Percentiles rank a stretch among this genome's conserved stretches.
Evolutionary conservation across 2,113 vertebrate genomes (phyloP).

Genomic region (Hymenochirus boettgeri): DNA sequence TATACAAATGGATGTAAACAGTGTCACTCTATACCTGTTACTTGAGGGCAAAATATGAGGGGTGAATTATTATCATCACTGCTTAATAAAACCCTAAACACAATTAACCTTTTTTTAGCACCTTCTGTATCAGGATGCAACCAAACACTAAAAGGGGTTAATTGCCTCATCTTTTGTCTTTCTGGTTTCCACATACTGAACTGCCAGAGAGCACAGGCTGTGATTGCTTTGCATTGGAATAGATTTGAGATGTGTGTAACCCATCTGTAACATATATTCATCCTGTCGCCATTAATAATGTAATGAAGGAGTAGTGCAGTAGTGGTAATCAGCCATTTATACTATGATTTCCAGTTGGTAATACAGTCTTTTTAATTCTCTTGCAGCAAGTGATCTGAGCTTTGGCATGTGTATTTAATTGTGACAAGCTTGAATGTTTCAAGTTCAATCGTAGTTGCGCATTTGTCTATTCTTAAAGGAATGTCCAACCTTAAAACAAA

Average conservation of each 20-base stretch:
- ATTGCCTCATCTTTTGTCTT: neutral
- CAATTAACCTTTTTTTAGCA: neutral
- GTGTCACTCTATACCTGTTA: conserved; percentile 55
- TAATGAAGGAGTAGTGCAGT: neutral
- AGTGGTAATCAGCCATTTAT: too few species aligned
- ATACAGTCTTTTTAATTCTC: too few species aligned
- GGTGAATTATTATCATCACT: neutral
- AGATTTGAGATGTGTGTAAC: neutral
- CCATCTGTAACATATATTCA: conserved; percentile 2
- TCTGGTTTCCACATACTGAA: neutral
- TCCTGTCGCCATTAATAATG: conserved; percentile 4
- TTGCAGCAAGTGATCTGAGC: too few species aligned
- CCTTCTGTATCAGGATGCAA: neutral
- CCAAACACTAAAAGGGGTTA: neutral
- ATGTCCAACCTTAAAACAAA: too few species aligned
- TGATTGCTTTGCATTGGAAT: neutral
- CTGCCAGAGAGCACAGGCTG: neutral
- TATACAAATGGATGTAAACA: conserved; percentile 54
- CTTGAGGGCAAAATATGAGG: neutral
- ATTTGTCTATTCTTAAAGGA: too few species aligned
- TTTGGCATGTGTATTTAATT: too few species aligned
- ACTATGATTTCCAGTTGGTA: too few species aligned
- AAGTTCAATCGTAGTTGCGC: too few species aligned
- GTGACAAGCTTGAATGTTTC: too few species aligned
- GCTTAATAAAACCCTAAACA: neutral